phyloP scores from a whole-genome alignment of 2,888 invertebrate genomes.

The Odontothrips loti region DNA sequence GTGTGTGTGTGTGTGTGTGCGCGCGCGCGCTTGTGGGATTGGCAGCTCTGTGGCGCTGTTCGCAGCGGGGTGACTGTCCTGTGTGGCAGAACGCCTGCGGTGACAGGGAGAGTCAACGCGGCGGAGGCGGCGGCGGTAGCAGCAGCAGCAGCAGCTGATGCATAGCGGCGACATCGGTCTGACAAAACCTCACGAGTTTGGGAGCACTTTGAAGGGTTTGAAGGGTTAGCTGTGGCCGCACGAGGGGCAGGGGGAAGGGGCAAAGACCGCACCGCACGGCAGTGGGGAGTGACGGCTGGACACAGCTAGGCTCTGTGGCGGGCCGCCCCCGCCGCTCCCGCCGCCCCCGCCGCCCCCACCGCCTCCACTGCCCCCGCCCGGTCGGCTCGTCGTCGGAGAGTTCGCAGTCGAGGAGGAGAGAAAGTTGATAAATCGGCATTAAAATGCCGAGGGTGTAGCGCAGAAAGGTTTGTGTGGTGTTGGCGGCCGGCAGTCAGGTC shows the following conservation, averaged over 20 bases:
- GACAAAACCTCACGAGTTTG: neutral
- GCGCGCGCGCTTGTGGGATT: too few species aligned
- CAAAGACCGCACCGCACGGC: neutral
- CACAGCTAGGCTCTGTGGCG: too few species aligned
- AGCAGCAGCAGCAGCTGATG: neutral
- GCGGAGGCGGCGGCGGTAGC: neutral
- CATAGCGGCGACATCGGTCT: neutral
- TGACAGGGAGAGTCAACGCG: neutral
- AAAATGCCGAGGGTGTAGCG: slow-evolving; percentile 18
- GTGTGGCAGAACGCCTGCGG: neutral
- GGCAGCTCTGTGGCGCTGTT: too few species aligned
- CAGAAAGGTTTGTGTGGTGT: neutral
- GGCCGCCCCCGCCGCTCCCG: too few species aligned
- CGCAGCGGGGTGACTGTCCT: too few species aligned
- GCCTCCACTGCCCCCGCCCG: too few species aligned
- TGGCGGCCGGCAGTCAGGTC: neutral
- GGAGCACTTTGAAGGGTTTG: slow-evolving; percentile 5
- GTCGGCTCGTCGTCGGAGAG: too few species aligned
- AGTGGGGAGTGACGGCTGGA: neutral
- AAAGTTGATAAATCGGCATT: slow-evolving; percentile 26
- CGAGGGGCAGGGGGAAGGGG: neutral
- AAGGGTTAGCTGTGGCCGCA: too few species aligned
- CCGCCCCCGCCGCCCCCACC: too few species aligned
- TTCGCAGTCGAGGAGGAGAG: neutral
- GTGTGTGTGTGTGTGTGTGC: too few species aligned